phyloP scores from a whole-genome alignment of 30 jellyfish, hydroid and myxozoan species.

The Pelagia noctiluca region DNA sequence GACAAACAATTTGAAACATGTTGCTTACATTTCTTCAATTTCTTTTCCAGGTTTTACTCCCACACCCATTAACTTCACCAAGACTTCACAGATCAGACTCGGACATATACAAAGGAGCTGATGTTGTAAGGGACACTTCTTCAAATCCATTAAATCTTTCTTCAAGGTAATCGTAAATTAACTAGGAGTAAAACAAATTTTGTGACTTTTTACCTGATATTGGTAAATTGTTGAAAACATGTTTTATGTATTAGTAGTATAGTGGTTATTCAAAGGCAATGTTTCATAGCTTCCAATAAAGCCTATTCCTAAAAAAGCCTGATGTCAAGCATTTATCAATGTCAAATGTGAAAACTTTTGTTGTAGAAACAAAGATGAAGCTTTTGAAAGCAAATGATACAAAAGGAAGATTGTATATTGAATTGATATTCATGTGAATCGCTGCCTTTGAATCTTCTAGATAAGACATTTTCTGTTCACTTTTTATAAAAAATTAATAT shows the following conservation, averaged over 20 bases:
- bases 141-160: neutral
- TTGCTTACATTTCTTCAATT: neutral
- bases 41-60: neutral
- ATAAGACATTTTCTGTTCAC: too few species aligned
- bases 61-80: neutral
- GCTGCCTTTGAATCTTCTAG: too few species aligned
- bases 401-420: too few species aligned
- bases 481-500: too few species aligned
- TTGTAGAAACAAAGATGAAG: too few species aligned
- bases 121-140: slow-evolving; percentile 44
- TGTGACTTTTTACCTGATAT: neutral
- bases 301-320: neutral
- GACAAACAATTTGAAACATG: neutral
- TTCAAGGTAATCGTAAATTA: neutral
- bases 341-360: neutral
- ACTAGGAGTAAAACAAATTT: neutral
- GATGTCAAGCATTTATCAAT: neutral
- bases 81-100: slow-evolving; percentile 35
- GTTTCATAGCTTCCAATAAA: neutral
- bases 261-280: neutral
- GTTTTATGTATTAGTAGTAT: too few species aligned
- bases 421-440: too few species aligned
- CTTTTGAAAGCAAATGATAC: too few species aligned
- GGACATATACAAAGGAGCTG: slow-evolving; percentile 39
- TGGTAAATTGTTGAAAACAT: too few species aligned